Conservation (phyloP, 2,113 vertebrate species). For the Callaeas wilsoni region DNA sequence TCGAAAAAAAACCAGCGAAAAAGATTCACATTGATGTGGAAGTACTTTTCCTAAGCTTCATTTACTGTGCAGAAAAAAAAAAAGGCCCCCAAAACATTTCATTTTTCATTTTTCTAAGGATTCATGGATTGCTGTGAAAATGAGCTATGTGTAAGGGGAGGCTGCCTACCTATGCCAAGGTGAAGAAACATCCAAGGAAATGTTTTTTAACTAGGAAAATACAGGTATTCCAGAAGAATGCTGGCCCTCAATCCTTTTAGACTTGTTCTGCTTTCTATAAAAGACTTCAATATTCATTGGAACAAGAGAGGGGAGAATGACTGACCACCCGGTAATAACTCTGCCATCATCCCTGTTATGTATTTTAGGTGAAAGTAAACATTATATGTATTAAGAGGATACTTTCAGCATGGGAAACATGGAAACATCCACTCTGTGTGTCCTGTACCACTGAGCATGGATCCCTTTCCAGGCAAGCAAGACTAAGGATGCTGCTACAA, state of each 20-base stretch:
- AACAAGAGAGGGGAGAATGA: background rate
- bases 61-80: background rate
- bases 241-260: background rate
- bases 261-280: background rate
- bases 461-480: background rate
- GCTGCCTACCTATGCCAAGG: background rate
- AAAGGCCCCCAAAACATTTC: rapidly evolving
- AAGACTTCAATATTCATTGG: background rate
- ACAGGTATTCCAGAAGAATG: background rate
- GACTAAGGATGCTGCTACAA: background rate
- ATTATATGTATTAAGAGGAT: background rate
- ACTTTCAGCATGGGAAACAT: background rate
- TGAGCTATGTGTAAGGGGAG: background rate
- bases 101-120: background rate
- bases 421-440: background rate
- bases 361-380: background rate
- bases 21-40: background rate
- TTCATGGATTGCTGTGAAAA: background rate
- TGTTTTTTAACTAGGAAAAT: background rate
- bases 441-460: background rate
- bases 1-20: background rate
- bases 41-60: background rate
- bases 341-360: background rate
- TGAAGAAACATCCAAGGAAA: background rate
- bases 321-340: background rate